Conservation (phyloP, 2,797 vertebrate species). For the Alca torda region DNA sequence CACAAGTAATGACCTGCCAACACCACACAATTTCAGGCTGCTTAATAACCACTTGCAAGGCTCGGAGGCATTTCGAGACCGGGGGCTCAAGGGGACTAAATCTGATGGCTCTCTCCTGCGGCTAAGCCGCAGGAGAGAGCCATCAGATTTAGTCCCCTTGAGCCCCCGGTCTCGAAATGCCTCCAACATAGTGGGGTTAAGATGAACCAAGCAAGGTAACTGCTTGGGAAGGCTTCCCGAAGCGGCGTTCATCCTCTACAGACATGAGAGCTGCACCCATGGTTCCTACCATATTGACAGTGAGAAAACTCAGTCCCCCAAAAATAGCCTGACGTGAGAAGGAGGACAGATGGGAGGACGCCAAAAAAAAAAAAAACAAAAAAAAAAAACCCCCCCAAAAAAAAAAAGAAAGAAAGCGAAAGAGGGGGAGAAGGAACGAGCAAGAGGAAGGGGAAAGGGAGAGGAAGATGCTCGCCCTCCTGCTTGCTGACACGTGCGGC, state of each 20-base stretch:
- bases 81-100: neutral
- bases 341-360: conserved; percentile 60
- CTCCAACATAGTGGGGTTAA: neutral
- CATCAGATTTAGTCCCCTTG: neutral
- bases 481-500: fast-evolving
- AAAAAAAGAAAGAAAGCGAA: conserved; percentile 59
- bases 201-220: neutral
- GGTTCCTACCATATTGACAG: conserved; percentile 30
- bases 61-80: neutral
- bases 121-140: neutral
- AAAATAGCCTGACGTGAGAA: conserved; percentile 55
- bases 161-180: neutral
- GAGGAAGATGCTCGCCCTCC: neutral
- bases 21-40: neutral
- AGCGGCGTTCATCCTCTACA: neutral
- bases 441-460: neutral
- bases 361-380: neutral
- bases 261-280: conserved; percentile 15
- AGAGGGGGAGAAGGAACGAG: conserved; percentile 29
- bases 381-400: conserved; percentile 67
- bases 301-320: conserved; percentile 43
- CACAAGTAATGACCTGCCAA: neutral
- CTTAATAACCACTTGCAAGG: neutral
- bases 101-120: no score
- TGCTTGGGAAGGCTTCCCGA: neutral